These are phyloP conservation scores for Sylvietta virens DNA, from an alignment of 2,113 vertebrate species.

Conservation along the genomic window DNA sequence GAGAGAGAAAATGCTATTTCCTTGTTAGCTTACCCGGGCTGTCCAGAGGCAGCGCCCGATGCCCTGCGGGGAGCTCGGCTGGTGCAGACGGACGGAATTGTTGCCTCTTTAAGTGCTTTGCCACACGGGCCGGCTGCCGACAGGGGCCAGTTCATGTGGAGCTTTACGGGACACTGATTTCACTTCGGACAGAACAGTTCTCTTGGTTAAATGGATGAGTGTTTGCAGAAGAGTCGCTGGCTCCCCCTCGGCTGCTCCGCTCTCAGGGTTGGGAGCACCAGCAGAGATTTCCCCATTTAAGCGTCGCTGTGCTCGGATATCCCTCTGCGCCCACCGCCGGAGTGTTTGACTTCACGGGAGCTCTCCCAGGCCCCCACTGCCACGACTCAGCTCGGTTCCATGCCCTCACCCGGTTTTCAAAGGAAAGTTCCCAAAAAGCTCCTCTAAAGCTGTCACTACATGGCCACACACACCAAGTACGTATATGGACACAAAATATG, in stretches of 20 bases:
- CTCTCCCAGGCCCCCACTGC: not conserved
- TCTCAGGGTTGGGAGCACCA: accelerated
- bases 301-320: accelerated
- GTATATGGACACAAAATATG: conserved; percentile 81
- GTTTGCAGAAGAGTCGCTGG: not conserved
- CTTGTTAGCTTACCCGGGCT: not conserved
- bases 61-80: not conserved
- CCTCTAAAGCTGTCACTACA: not conserved
- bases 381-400: accelerated
- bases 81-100: not conserved
- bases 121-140: not conserved
- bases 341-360: accelerated
- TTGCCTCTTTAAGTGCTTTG: not conserved
- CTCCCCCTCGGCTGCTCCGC: not conserved
- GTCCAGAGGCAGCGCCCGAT: not conserved
- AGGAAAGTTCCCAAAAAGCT: not conserved
- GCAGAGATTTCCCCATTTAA: not conserved
- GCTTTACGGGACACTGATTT: not conserved
- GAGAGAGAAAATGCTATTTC: not conserved
- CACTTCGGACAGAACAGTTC: not conserved
- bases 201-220: too few species aligned
- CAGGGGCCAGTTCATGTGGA: accelerated
- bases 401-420: accelerated
- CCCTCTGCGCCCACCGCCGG: not conserved
- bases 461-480: not conserved